phyloP scores from a whole-genome alignment of 1,140 invertebrate species.

The Dendroctonus valens region DNA sequence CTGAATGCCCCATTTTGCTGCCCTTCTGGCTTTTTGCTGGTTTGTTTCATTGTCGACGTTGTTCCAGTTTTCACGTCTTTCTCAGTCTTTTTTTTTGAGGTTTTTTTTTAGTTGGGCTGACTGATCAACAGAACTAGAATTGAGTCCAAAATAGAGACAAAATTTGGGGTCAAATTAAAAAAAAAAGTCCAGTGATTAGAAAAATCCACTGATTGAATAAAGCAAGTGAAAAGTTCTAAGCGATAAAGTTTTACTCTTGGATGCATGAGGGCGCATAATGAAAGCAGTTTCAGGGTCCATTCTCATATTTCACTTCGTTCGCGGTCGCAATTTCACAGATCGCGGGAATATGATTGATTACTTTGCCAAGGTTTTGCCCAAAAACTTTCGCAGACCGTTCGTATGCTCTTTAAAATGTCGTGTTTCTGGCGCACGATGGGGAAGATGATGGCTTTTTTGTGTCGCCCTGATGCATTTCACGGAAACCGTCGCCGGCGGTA shows the following conservation, averaged over 20 bases:
- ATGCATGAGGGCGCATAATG: slow-evolving; percentile 10
- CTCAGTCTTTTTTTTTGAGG: no score
- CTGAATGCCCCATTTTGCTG: no score
- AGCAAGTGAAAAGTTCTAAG: slow-evolving; percentile 6
- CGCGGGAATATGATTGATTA: slow-evolving; percentile 23
- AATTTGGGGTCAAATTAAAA: no score
- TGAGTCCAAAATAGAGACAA: no score
- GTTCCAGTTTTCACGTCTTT: no score
- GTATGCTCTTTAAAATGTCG: slow-evolving; percentile 13
- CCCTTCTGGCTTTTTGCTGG: no score
- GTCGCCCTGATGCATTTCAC: no score
- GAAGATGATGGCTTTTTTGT: slow-evolving; percentile 25
- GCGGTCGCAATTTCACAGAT: slow-evolving; percentile 23
- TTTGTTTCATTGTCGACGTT: no score
- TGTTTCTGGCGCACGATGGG: slow-evolving; percentile 4
- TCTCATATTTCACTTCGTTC: slow-evolving; percentile 23
- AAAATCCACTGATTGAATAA: neutral
- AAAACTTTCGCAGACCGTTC: slow-evolving; percentile 19
- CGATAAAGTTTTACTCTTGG: slow-evolving; percentile 9
- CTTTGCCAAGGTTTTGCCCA: slow-evolving; percentile 12
- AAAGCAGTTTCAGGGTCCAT: slow-evolving; percentile 14
- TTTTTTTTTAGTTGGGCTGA: no score
- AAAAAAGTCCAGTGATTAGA: no score
- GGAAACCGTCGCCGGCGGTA: no score
- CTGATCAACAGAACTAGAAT: no score